Percentiles rank a stretch among this genome's conserved stretches.
phyloP scores from a whole-genome alignment of 1,140 invertebrate genomes.

The Archivesica marissinica region DNA sequence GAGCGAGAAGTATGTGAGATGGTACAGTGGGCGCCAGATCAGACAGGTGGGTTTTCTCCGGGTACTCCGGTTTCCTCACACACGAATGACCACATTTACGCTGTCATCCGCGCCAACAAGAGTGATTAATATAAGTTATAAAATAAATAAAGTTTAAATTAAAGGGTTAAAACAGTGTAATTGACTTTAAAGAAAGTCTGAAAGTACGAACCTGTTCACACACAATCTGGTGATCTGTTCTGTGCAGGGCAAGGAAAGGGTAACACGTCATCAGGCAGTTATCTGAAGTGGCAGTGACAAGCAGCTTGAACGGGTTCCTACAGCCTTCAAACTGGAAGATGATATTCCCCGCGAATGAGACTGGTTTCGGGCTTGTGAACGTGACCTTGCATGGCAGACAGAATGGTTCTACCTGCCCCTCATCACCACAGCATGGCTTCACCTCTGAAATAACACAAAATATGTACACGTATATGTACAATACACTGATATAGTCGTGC shows the following conservation, averaged over 20 bases:
- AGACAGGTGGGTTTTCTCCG: no score
- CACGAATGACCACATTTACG: no score
- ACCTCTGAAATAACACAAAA: conserved; percentile 69
- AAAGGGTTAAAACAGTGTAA: no score
- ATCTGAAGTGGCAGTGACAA: conserved; percentile 82
- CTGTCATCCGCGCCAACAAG: no score
- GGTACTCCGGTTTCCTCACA: no score
- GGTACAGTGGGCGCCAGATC: no score
- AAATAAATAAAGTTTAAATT: no score
- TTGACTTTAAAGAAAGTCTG: no score
- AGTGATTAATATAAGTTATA: no score
- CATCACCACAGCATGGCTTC: conserved; percentile 74
- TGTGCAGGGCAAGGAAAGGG: conserved; percentile 82
- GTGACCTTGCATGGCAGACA: conserved; percentile 76
- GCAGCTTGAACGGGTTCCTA: conserved; percentile 70
- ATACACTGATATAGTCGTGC: no score
- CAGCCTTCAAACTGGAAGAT: conserved; percentile 76
- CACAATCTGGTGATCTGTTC: conserved; percentile 83
- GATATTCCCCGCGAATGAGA: conserved; percentile 79
- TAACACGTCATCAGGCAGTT: conserved; percentile 84
- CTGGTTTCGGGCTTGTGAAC: conserved; percentile 78
- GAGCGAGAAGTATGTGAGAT: no score
- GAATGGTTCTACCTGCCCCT: conserved; percentile 75
- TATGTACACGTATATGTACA: no score
- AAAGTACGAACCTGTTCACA: conserved; percentile 84